Evolutionary conservation across 2,888 invertebrate species (phyloP), one percentile per base, ranked within the genome.

Genomic region (Caenorhabditis uteleia): DNA sequence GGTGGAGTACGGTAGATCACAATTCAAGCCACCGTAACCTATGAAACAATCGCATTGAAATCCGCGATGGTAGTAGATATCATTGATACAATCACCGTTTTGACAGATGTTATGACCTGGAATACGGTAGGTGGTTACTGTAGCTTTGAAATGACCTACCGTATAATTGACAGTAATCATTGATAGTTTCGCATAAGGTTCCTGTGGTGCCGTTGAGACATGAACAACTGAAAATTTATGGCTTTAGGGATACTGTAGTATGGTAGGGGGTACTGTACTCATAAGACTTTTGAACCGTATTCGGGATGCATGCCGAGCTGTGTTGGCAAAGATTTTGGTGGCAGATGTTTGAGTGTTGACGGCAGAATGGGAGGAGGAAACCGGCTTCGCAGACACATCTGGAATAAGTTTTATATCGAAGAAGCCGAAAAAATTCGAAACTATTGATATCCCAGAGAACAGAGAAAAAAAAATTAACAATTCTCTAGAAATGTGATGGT

Each of bases 151-250:
- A 39, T 25, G n/a, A 2, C 26, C 18, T 26, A 68, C 71, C 72
- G 39, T 60, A 68, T 1, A 65, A 56, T 16, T 58, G 42, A 46
- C 72, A 72, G 20, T 45, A 47, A 27, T 72, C 68, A 8, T 46
- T 51, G 21, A 72, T 46, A 16, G 34, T 48, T 34, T 72, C 72
- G 23, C 72, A 72, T 0, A 72, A 47, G 7, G 60, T 27, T 42
- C 72, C 72, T 42, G 47, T 50, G 2, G 72, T 72, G 3, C 72
- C 72, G 18, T 60, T 60, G 14, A 49, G n/a, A 33, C 72, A 72
- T 21, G 50, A 42, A 27, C 72, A 72, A 7, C 72, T 72, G 39
- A 42, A 67, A 60, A 47, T 26, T 36, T 25, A 6, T 42, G 6
- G 21, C 14, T 20, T 34, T n/a, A 18, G 23, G 14, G 5, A 18